phyloP scores from a whole-genome alignment of 2,113 vertebrate species.

The Datnioides undecimradiatus region DNA sequence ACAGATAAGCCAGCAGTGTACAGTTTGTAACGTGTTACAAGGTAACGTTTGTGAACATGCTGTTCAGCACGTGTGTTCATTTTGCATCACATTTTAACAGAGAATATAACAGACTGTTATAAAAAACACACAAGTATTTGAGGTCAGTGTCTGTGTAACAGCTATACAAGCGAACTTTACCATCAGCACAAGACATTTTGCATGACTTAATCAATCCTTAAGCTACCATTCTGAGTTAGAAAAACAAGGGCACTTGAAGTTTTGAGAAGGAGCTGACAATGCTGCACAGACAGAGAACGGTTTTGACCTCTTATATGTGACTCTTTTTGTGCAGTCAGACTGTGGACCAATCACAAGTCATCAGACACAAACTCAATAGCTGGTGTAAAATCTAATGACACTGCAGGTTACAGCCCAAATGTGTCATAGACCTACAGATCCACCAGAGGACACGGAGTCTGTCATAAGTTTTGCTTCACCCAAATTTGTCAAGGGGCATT shows the following conservation, averaged over 20 bases:
- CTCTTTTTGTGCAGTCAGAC: neutral
- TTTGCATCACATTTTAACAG: neutral
- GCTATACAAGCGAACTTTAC: neutral
- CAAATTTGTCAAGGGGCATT: too few species aligned
- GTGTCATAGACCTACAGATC: too few species aligned
- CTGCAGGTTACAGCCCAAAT: neutral
- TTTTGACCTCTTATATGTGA: neutral
- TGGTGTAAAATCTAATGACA: too few species aligned
- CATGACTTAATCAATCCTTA: neutral
- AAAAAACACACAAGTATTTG: too few species aligned
- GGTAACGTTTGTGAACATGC: neutral
- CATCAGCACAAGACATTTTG: neutral
- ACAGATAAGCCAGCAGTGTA: neutral
- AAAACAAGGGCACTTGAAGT: conserved; percentile 47
- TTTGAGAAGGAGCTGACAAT: neutral
- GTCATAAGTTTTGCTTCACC: too few species aligned
- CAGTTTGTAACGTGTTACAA: neutral
- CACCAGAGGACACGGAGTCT: too few species aligned
- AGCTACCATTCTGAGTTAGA: conserved; percentile 12
- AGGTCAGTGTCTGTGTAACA: neutral
- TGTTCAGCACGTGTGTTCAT: neutral
- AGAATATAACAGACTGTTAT: neutral
- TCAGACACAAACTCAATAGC: neutral
- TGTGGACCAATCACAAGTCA: neutral
- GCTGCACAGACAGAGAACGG: neutral